Percentiles rank a stretch among this genome's conserved stretches.
These are phyloP conservation scores for Drosophila rellima DNA, from an alignment of 2,888 invertebrate genomes.

Conservation along the genomic window DNA sequence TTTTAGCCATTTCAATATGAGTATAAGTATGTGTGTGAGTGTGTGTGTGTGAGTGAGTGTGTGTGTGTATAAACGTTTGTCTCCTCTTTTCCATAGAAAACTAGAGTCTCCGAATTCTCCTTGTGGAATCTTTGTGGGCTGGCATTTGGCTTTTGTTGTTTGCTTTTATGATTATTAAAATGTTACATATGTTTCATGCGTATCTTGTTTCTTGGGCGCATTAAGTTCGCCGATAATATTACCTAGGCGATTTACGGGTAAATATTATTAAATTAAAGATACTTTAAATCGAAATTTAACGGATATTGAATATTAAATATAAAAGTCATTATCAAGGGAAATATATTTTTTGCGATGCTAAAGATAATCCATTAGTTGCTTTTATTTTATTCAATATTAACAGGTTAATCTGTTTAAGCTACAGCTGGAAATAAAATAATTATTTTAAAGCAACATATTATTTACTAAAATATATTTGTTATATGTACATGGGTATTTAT, in stretches of 20 bases:
- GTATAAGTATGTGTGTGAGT: constrained; percentile 16
- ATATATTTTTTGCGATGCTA: too few relatives aligned
- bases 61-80: constrained; percentile 61
- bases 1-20: constrained; percentile 63
- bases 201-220: not conserved
- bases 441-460: too few relatives aligned
- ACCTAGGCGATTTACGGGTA: not conserved
- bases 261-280: not conserved
- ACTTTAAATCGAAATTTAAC: not conserved
- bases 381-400: too few relatives aligned
- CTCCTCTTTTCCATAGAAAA: constrained; percentile 41
- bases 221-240: constrained; percentile 2
- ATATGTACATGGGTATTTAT: too few relatives aligned
- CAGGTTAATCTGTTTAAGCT: too few relatives aligned
- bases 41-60: constrained; percentile 42
- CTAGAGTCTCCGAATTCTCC: constrained; percentile 40
- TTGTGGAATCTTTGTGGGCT: constrained; percentile 25
- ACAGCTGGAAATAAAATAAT: not conserved
- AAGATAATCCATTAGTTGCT: too few relatives aligned
- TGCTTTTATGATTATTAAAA: constrained; percentile 76
- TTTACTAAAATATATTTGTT: too few relatives aligned
- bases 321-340: not conserved
- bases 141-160: constrained; percentile 55
- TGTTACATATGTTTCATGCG: constrained; percentile 48
- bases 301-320: not conserved